Conservation (phyloP, 2,113 vertebrate species). For the Dunckerocampus dactyliophorus region DNA sequence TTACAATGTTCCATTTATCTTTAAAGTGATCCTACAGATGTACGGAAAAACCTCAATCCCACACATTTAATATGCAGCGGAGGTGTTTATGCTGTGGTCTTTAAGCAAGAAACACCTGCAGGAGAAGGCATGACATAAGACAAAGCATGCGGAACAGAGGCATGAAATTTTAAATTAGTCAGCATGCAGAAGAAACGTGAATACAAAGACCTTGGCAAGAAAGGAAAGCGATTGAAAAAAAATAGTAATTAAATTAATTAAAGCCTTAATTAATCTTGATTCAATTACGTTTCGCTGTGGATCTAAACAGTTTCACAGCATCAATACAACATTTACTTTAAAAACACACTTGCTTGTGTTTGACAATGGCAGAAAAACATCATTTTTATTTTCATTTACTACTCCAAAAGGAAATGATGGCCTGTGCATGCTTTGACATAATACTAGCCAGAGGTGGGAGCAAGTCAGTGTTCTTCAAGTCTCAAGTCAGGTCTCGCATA, state of each 20-base stretch:
- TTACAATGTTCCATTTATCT: constrained; percentile 1
- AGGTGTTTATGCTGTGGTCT: background rate
- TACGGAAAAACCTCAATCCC: constrained; percentile 11
- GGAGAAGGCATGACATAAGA: constrained; percentile 31
- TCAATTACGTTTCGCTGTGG: constrained; percentile 5
- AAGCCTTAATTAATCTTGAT: constrained; percentile 9
- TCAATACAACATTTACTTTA: no score
- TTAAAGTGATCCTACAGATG: background rate
- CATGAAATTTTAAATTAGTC: constrained; percentile 32
- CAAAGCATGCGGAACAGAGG: constrained; percentile 33
- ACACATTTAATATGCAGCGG: background rate
- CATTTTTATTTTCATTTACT: no score
- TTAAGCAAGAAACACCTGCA: constrained; percentile 21
- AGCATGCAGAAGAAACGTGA: constrained; percentile 27
- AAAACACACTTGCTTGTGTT: no score
- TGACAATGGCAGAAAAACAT: no score
- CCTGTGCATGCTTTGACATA: no score
- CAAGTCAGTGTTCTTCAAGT: no score
- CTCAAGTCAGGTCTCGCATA: no score
- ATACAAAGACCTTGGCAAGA: constrained; percentile 20
- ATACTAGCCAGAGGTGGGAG: no score
- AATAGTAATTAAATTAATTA: constrained; percentile 18
- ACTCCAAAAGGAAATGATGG: no score
- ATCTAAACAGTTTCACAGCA: no score
- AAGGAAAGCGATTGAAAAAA: constrained; percentile 12